phyloP scores from a whole-genome alignment of 2,888 invertebrate species.

The Incurvaria masculella region DNA sequence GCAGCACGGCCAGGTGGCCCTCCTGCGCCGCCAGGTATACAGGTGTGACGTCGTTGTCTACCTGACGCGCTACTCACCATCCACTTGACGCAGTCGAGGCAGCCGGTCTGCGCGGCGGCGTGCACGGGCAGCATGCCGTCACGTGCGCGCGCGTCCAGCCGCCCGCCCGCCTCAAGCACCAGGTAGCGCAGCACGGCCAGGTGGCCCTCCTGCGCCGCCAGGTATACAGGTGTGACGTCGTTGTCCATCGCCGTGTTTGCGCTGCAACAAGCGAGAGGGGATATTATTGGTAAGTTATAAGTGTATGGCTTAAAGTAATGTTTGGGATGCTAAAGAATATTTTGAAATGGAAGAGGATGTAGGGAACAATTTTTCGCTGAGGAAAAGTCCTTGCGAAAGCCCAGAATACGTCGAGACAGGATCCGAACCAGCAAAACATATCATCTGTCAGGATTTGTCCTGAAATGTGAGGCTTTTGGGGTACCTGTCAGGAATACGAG shows the following conservation, averaged over 20 bases:
- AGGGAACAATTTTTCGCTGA: too few species aligned
- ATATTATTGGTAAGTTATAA: too few species aligned
- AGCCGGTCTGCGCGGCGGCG: constrained; percentile 88
- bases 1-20: constrained; percentile 81
- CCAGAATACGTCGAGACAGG: too few species aligned
- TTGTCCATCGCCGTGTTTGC: constrained; percentile 92
- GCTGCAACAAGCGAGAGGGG: constrained; percentile 37
- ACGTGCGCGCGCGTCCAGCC: constrained; percentile 77
- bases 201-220: constrained; percentile 88
- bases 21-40: constrained; percentile 88
- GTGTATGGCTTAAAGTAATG: too few species aligned
- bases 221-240: constrained; percentile 85
- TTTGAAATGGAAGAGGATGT: too few species aligned
- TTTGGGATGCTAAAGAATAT: too few species aligned
- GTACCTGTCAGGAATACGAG: too few species aligned
- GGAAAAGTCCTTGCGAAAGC: too few species aligned
- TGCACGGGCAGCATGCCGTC: constrained; percentile 91
- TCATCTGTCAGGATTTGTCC: too few species aligned
- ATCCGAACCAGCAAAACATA: too few species aligned
- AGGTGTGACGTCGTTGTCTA: constrained; percentile 90
- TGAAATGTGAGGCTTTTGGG: too few species aligned
- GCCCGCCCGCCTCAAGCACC: constrained; percentile 79
- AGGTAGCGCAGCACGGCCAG: constrained; percentile 82
- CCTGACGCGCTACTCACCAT: constrained; percentile 89
- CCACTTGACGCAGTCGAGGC: constrained; percentile 83